Percentiles rank a stretch among this genome's conserved stretches.
phyloP scores from a whole-genome alignment of 2,797 vertebrate species.

The Danio kyathit region DNA sequence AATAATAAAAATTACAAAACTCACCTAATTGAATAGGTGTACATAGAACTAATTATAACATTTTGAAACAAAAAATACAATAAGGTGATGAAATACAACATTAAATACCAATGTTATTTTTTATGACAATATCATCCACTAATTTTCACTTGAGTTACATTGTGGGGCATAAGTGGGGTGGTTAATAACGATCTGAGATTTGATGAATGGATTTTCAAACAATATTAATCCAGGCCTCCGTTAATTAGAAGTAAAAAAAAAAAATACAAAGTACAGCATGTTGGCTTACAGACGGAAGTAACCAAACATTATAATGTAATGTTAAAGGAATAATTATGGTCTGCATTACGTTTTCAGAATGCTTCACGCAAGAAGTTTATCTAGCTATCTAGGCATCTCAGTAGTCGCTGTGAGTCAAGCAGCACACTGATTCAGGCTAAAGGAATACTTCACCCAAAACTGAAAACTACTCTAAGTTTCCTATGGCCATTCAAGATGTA shows the following conservation, averaged over 20 bases:
- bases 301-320: conserved; percentile 10
- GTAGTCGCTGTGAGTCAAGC: conserved; percentile 54
- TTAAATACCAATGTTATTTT: not conserved
- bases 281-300: not conserved
- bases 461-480: too few relatives aligned
- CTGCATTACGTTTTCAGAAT: conserved; percentile 3
- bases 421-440: conserved; percentile 52
- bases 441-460: not conserved
- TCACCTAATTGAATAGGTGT: not conserved
- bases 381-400: conserved; percentile 30
- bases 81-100: not conserved
- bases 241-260: not conserved
- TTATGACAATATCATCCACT: conserved; percentile 19
- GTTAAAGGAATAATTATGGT: conserved; percentile 4
- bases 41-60: conserved; percentile 2
- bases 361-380: conserved; percentile 23
- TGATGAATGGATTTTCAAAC: not conserved
- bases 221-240: not conserved
- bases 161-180: not conserved
- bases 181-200: not conserved
- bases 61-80: not conserved
- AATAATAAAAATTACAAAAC: not conserved
- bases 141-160: not conserved
- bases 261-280: not conserved
- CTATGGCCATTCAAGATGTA: too few relatives aligned